Evolutionary conservation across 2,113 vertebrate genomes (phyloP).

Genomic region (Chaenocephalus aceratus): DNA sequence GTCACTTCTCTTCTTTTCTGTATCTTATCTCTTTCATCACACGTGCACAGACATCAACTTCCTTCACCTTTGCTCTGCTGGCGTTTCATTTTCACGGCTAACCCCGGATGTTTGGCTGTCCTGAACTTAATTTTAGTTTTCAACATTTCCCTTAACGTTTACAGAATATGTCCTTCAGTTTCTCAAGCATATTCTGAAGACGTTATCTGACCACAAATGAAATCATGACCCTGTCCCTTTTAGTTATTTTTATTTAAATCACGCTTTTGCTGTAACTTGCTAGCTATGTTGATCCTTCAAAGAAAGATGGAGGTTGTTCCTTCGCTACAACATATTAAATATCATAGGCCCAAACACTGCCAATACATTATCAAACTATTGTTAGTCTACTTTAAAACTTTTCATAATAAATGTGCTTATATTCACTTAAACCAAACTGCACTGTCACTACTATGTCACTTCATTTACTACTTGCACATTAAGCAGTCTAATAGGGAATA

Average conservation of each 20-base stretch:
- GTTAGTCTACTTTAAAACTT: not conserved
- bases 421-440: not conserved
- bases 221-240: not conserved
- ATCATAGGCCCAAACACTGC: not conserved
- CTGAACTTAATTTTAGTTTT: not conserved
- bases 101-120: not conserved
- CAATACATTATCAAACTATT: not conserved
- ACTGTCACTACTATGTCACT: not conserved
- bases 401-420: not conserved
- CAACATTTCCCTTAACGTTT: not conserved
- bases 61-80: not conserved
- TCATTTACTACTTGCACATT: not conserved
- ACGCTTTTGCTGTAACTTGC: not conserved
- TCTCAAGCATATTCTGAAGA: not conserved
- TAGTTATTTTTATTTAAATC: not conserved
- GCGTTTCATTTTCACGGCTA: conserved; percentile 5
- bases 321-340: not conserved
- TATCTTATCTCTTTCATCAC: conserved; percentile 13
- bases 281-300: not conserved
- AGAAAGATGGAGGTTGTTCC: not conserved
- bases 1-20: not conserved
- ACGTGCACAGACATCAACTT: conserved; percentile 13
- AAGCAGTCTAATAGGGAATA: not conserved
- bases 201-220: no score
- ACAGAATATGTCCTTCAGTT: not conserved